Evolutionary conservation across 2,888 invertebrate species (phyloP).

Genomic region (Rhodophaea formosa): DNA sequence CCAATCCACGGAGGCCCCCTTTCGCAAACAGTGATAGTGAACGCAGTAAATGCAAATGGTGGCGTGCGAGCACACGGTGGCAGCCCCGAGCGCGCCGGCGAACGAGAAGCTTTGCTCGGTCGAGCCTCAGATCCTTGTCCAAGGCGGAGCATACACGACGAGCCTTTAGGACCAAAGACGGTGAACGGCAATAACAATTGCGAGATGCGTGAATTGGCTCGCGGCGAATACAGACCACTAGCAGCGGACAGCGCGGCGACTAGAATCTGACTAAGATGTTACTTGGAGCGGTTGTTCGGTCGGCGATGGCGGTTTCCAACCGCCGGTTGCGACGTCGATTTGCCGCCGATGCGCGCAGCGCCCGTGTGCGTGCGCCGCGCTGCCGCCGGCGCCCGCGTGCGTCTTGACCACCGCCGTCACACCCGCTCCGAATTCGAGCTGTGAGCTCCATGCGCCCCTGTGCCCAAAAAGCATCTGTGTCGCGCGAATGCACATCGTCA

Average conservation of each 20-base stretch:
- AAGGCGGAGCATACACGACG: conserved; percentile 68
- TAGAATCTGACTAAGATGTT: conserved; percentile 88
- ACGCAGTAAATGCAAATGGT: conserved; percentile 80
- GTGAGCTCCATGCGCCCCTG: conserved; percentile 40
- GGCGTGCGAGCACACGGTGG: conserved; percentile 80
- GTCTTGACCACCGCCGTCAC: conserved; percentile 72
- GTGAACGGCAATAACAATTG: conserved; percentile 89
- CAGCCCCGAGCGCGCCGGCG: conserved; percentile 79
- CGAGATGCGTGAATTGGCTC: conserved; percentile 87
- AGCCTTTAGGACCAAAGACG: conserved; percentile 81
- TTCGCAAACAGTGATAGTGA: conserved; percentile 73
- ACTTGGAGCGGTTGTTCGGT: conserved; percentile 86
- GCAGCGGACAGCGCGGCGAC: conserved; percentile 78
- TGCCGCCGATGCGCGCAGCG: conserved; percentile 45
- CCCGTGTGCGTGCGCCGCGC: conserved; percentile 51
- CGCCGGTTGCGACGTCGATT: conserved; percentile 64
- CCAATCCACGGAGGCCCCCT: conserved; percentile 73
- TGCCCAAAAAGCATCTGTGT: conserved; percentile 13
- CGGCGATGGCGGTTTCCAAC: conserved; percentile 79
- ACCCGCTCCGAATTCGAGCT: conserved; percentile 78
- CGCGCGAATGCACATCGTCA: conserved; percentile 28
- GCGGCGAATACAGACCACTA: conserved; percentile 75
- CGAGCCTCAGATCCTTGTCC: conserved; percentile 72
- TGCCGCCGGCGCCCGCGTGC: conserved; percentile 58
- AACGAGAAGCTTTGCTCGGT: conserved; percentile 81